Evolutionary conservation across 2,113 vertebrate species (phyloP), one percentile per base, ranked within the genome.

Genomic region (Crocuta crocuta): DNA sequence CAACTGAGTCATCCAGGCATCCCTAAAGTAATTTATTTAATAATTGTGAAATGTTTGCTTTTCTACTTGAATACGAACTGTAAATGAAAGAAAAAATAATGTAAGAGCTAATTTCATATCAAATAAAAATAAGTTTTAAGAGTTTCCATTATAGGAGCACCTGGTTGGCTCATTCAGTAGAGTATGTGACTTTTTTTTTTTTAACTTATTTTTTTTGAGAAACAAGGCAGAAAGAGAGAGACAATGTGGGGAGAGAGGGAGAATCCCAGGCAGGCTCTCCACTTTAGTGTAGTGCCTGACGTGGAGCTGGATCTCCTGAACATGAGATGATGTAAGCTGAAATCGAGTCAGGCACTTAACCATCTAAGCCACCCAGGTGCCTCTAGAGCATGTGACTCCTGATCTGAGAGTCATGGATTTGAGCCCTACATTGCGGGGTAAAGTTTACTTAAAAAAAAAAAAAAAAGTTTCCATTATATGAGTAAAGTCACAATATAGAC

Each of bases 81-180:
- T 58, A 65, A 78, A 68, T 84, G 26, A 65, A 65, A 65, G 68
- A 15, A 43, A 63, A 88, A 89, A 63, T 39, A 83, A 2, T 65
- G 66, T 50, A 35, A 61, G 43, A 43, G 26, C 50, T 58, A 70
- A 94, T 81, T 89, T 94, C 53, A 63, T 48, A 81, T 70, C 87
- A 87, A 82, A 91, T n/a, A 68, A 92, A 92, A 79, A 66, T 79
- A 24, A 94, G 50, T 76, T 87, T 88, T 74, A 79, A 50, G 26
- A 48, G 15, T 78, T 31, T 48, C 74, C 74, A 33, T 86, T 43
- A 55, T 45, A 55, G n/a, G n/a, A 35, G 70, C 9, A 5, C 16
- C 70, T 71, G 70, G 70, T 19, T 39, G n/a, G 35, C 70, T 71
- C 70, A 71, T 12, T 66, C 11, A 5, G 70, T 35, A 39, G 70